Evolutionary conservation across 2,113 vertebrate genomes (phyloP), one percentile per base, ranked within the genome.

Genomic region (Choloepus hoffmanni): DNA sequence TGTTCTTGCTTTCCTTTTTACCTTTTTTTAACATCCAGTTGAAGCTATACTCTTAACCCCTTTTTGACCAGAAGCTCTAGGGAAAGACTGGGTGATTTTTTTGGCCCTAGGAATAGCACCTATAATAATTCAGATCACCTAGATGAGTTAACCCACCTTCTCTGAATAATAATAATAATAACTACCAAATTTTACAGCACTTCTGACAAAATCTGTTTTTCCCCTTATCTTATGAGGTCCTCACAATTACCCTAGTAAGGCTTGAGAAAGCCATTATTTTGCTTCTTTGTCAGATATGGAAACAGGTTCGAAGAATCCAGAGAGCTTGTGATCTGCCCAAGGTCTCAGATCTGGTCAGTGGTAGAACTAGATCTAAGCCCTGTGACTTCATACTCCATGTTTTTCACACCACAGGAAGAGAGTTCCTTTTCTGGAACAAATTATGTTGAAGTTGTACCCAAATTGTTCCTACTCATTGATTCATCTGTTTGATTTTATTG

Each of bases 231-330:
- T 23, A 36, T 65, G 60, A 81, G 79, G 67, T 24, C 23, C 50
- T 86, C 95, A 77, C 26, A 78, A 18, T 21, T 63, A 23, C 76
- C 73, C 30, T 72, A 36, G 4, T 62, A 53, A 92, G 45, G 7
- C 62, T 62, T 24, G 55, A n/a, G 33, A 93, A 85, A 83, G 83
- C n/a, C 89, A 73, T 15, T 58, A 23, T 55, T 89, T 72, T 85
- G 26, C 10, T 77, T 73, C 77, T 40, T 67, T 89, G 77, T 73
- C 30, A 89, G 74, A 23, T 26, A 40, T 24, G 28, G 33, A 84
- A 94, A 84, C n/a, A 63, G 48, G 28, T 90, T 84, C 26, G 85
- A 53, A 60, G 68, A 96, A 50, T 83, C 40, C 48, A 79, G 30
- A 62, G 40, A 62, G 40, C n/a, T 48, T 55, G 26, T 23, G 76